These are phyloP conservation scores for Enteromius anoplus DNA, from an alignment of 2,797 vertebrate species.

Conservation along the genomic window DNA sequence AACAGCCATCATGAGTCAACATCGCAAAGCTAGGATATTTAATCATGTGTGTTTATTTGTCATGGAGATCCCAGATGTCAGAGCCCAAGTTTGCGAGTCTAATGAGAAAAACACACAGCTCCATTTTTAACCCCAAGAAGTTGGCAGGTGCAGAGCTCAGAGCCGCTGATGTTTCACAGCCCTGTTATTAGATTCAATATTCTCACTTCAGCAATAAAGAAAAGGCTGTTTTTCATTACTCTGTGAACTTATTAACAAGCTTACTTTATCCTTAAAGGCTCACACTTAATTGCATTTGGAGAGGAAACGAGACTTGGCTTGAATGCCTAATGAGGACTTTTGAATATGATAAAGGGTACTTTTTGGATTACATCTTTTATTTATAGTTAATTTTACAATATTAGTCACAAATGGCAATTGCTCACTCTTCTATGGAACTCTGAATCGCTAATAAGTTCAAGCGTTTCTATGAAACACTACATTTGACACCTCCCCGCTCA, in stretches of 20 bases:
- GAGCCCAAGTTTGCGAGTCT: slow-evolving; percentile 22
- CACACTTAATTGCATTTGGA: slow-evolving; percentile 78
- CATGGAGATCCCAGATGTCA: slow-evolving; percentile 36
- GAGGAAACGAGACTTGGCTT: slow-evolving; percentile 57
- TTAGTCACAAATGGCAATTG: slow-evolving; percentile 60
- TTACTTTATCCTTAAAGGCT: slow-evolving; percentile 79
- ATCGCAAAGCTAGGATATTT: slow-evolving; percentile 22
- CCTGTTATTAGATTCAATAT: slow-evolving; percentile 76
- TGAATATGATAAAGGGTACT: slow-evolving; percentile 75
- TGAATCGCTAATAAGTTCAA: neutral
- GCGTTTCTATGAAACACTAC: neutral
- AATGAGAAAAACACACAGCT: slow-evolving; percentile 41
- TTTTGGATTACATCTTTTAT: slow-evolving; percentile 70
- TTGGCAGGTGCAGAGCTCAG: slow-evolving; percentile 49
- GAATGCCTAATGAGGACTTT: slow-evolving; percentile 73
- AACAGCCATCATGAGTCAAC: slow-evolving; percentile 15
- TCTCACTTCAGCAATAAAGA: slow-evolving; percentile 76
- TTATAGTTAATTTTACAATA: slow-evolving; percentile 73
- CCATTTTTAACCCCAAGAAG: slow-evolving; percentile 47
- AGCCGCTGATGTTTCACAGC: slow-evolving; percentile 67
- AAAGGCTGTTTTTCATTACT: slow-evolving; percentile 73
- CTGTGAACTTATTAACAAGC: slow-evolving; percentile 78
- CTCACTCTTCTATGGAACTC: neutral
- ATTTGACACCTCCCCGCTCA: slow-evolving; percentile 4
- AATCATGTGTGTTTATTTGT: slow-evolving; percentile 47